Evolutionary conservation across 2,888 invertebrate species (phyloP).

Genomic region (Teinopalpus imperialis): DNA sequence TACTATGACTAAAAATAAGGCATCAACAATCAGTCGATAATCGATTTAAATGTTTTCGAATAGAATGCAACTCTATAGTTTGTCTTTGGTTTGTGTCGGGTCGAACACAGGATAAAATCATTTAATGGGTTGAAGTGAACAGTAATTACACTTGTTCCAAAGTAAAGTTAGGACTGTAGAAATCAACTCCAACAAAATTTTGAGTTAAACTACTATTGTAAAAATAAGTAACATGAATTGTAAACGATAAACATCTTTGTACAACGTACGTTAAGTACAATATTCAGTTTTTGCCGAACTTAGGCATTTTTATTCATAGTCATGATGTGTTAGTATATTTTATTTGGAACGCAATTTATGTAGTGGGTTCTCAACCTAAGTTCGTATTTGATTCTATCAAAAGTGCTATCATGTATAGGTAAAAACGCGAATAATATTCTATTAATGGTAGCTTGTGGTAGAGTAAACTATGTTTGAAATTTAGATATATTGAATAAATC

Average conservation of each 20-base stretch:
- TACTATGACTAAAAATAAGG: no score
- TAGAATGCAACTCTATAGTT: no score
- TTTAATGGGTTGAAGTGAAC: no score
- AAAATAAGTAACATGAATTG: no score
- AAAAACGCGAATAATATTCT: not conserved
- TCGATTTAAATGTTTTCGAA: no score
- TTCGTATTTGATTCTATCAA: not conserved
- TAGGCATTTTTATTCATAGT: slow-evolving; percentile 6
- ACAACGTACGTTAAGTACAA: not conserved
- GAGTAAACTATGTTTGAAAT: not conserved
- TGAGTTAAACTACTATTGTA: no score
- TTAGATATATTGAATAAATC: slow-evolving; percentile 1
- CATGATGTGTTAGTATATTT: slow-evolving; percentile 12
- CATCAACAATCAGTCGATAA: no score
- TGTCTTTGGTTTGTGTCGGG: no score
- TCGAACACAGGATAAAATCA: no score
- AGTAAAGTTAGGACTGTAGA: no score
- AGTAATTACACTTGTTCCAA: no score
- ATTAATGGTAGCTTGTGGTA: slow-evolving; percentile 1
- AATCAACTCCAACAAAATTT: no score
- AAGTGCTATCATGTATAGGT: not conserved
- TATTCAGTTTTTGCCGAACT: not conserved
- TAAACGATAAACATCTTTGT: not conserved
- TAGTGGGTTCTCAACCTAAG: not conserved
- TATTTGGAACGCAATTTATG: slow-evolving; percentile 9